These are phyloP conservation scores for Thaumetopoea pityocampa DNA, from an alignment of 1,140 invertebrate genomes.

Conservation along the genomic window DNA sequence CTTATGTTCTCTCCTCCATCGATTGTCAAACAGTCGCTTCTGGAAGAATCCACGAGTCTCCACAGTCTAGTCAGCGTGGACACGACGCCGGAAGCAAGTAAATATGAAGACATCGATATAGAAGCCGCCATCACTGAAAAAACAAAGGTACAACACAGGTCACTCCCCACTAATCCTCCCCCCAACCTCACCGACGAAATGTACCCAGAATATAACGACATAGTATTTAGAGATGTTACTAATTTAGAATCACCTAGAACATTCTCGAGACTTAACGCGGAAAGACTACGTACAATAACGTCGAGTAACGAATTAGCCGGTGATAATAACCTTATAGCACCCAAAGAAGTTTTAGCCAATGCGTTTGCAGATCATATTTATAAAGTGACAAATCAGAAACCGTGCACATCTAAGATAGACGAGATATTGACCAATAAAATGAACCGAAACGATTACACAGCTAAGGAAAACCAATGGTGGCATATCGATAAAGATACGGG, in stretches of 20 bases:
- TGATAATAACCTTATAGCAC: constrained; percentile 59
- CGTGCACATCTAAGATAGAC: constrained; percentile 66
- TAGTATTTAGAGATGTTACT: constrained; percentile 51
- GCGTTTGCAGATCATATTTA: constrained; percentile 71
- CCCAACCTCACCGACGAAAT: constrained; percentile 35
- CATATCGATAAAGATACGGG: constrained; percentile 42
- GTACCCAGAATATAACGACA: constrained; percentile 7
- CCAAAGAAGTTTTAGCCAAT: constrained; percentile 63
- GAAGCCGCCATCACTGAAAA: constrained; percentile 55
- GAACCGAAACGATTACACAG: constrained; percentile 34
- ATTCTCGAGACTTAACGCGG: constrained; percentile 68
- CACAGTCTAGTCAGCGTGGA: constrained; percentile 66
- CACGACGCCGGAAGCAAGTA: constrained; percentile 55
- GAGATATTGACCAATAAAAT: constrained; percentile 73
- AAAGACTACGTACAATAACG: constrained; percentile 60
- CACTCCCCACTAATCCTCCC: constrained; percentile 61
- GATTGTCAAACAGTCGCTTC: constrained; percentile 81
- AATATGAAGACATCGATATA: constrained; percentile 56
- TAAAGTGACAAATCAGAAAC: constrained; percentile 74
- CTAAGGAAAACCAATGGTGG: constrained; percentile 66
- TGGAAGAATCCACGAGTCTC: constrained; percentile 71
- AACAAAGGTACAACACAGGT: constrained; percentile 76
- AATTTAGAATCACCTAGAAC: constrained; percentile 55
- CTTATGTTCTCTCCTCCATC: constrained; percentile 91
- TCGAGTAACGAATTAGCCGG: constrained; percentile 40